These are phyloP conservation scores for Diplazon laetatorius DNA, from an alignment of 2,888 invertebrate species.

Conservation along the genomic window DNA sequence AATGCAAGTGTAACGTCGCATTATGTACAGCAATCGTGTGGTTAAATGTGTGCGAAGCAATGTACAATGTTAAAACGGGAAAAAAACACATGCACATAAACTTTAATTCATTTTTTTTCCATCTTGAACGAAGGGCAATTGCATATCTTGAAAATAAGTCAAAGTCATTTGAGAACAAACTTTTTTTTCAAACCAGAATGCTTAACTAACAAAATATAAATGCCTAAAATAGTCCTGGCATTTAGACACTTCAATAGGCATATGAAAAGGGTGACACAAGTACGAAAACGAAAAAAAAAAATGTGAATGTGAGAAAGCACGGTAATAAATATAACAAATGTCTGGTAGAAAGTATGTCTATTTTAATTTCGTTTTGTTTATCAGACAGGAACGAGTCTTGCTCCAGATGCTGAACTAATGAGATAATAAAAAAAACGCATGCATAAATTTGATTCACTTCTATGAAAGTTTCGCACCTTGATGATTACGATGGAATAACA, in stretches of 20 bases:
- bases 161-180: no score
- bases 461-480: conserved; percentile 15
- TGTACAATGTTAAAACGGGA: conserved; percentile 15
- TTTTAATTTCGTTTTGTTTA: conserved; percentile 19
- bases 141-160: no score
- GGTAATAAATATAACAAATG: conserved; percentile 15
- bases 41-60: conserved; percentile 13
- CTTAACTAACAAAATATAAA: no score
- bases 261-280: no score
- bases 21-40: background rate
- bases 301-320: background rate
- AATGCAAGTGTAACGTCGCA: conserved; percentile 32
- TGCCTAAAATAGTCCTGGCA: no score
- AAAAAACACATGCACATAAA: background rate
- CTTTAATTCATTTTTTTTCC: no score
- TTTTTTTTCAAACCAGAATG: no score
- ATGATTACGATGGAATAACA: background rate
- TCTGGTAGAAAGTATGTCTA: conserved; percentile 15
- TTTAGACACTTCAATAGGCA: no score
- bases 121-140: no score
- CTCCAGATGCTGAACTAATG: conserved; percentile 22
- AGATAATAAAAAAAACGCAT: background rate
- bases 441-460: background rate
- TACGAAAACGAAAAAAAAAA: background rate
- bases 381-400: conserved; percentile 19